Evolutionary conservation across 2,888 invertebrate species (phyloP).

Genomic region (Griposia aprilina): DNA sequence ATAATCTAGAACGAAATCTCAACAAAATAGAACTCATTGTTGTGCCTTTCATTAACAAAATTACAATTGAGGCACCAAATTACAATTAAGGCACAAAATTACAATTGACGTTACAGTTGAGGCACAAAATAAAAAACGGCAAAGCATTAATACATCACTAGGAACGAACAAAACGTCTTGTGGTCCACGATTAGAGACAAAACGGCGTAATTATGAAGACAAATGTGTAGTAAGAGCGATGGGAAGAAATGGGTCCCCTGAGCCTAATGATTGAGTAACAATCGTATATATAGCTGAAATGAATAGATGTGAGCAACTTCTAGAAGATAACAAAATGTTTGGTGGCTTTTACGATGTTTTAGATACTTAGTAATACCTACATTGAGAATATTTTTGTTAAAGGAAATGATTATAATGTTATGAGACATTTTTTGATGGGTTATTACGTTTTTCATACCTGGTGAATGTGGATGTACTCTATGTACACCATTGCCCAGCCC

Average conservation of each 20-base stretch:
- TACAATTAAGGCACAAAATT: slow-evolving; percentile 18
- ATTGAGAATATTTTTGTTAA: too few relatives aligned
- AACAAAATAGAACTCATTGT: slow-evolving; percentile 24
- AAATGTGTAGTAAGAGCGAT: slow-evolving; percentile 30
- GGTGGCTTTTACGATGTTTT: too few relatives aligned
- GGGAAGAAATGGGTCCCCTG: slow-evolving; percentile 46
- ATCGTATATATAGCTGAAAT: slow-evolving; percentile 29
- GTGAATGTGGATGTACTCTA: too few relatives aligned
- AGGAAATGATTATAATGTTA: too few relatives aligned
- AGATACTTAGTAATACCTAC: too few relatives aligned
- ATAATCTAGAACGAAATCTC: slow-evolving; percentile 20
- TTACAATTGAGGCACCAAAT: slow-evolving; percentile 14
- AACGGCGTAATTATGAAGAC: slow-evolving; percentile 48
- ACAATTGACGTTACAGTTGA: slow-evolving; percentile 7
- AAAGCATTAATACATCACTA: slow-evolving; percentile 11
- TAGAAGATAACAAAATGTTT: not conserved
- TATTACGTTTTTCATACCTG: too few relatives aligned
- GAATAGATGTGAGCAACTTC: slow-evolving; percentile 4
- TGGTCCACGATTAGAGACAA: slow-evolving; percentile 34
- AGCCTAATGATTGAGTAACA: slow-evolving; percentile 30
- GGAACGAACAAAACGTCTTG: slow-evolving; percentile 37
- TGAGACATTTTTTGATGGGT: too few relatives aligned
- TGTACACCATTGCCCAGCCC: too few relatives aligned
- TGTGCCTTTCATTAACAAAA: slow-evolving; percentile 17
- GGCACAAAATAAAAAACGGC: slow-evolving; percentile 16